Evolutionary conservation across 2,113 vertebrate species (phyloP).

Genomic region (Paratilapia polleni): DNA sequence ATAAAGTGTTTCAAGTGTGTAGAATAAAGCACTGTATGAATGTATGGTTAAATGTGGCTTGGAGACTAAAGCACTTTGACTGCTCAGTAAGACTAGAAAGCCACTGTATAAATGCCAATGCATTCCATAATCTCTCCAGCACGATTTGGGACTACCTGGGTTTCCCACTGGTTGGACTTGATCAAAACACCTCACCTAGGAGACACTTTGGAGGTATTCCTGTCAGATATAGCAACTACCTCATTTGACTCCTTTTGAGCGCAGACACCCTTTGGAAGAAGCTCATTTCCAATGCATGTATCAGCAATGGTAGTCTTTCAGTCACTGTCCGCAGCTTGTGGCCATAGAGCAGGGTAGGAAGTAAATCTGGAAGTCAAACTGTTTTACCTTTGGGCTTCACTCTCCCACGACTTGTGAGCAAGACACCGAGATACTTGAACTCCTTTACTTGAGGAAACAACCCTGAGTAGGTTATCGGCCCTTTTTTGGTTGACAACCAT

Average conservation of each 20-base stretch:
- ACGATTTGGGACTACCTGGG: too few species aligned
- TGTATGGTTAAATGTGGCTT: too few species aligned
- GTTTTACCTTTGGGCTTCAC: background rate
- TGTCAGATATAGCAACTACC: background rate
- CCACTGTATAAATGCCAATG: too few species aligned
- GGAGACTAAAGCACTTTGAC: too few species aligned
- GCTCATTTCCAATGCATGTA: background rate
- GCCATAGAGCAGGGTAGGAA: too few species aligned
- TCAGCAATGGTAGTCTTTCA: background rate
- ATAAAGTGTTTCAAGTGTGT: too few species aligned
- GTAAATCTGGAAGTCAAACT: background rate
- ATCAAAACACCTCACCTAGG: background rate
- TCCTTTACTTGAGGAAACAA: background rate
- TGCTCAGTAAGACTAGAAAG: too few species aligned
- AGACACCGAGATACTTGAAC: background rate
- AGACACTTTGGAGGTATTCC: background rate
- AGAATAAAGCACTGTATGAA: too few species aligned
- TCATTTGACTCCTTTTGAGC: background rate
- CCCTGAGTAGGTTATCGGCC: background rate
- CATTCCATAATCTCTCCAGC: too few species aligned
- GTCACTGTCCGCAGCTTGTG: background rate
- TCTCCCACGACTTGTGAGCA: background rate
- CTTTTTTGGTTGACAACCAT: background rate
- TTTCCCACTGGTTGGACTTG: background rate
- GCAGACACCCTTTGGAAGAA: background rate